A percentile compares a stretch with the other conserved stretches of the same genome.
Conservation (phyloP, 2,113 vertebrate species). For the Sinocyclocheilus anshuiensis region DNA sequence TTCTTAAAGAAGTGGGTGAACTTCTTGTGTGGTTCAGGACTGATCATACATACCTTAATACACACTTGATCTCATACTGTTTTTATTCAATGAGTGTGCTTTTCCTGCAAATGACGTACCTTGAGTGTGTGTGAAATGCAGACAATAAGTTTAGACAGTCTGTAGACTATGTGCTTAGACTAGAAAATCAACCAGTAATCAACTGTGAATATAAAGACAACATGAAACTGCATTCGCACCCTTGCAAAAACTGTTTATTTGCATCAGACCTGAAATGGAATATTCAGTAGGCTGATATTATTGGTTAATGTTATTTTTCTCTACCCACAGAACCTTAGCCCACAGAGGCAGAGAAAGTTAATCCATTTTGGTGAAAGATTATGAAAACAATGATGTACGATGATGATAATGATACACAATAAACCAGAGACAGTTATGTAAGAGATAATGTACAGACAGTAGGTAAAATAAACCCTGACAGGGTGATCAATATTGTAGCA, state of each 20-base stretch:
- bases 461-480: background rate
- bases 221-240: background rate
- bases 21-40: background rate
- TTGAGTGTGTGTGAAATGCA: conserved; percentile 12
- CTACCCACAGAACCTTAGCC: background rate
- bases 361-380: background rate
- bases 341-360: background rate
- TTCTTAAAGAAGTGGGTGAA: too few species aligned
- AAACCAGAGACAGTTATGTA: background rate
- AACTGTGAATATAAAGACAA: background rate
- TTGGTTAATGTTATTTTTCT: conserved; percentile 7
- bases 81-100: conserved; percentile 6
- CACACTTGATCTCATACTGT: conserved; percentile 7
- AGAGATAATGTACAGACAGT: background rate
- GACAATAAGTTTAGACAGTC: background rate
- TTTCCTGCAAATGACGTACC: conserved; percentile 1
- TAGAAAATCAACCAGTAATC: background rate
- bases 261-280: conserved; percentile 7
- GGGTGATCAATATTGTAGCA: background rate
- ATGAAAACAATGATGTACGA: background rate
- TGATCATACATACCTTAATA: conserved; percentile 28
- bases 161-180: background rate
- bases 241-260: background rate
- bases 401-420: background rate
- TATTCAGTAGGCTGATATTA: conserved; percentile 18